These are phyloP conservation scores for Ennomos quercinarius DNA, from an alignment of 2,888 invertebrate genomes.

Conservation along the genomic window DNA sequence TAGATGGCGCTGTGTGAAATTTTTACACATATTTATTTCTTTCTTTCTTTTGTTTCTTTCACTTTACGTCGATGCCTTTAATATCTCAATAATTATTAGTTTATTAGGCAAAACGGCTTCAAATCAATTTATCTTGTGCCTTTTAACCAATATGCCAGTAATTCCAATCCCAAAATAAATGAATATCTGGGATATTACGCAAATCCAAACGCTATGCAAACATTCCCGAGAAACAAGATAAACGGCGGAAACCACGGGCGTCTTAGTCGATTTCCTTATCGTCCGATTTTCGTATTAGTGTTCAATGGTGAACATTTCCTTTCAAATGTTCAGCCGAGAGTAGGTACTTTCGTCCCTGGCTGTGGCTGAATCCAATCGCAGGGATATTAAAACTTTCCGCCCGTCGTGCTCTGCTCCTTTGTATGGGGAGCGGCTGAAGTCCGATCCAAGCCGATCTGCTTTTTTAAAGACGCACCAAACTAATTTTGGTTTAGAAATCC, in stretches of 20 bases:
- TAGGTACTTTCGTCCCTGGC: conserved; percentile 60
- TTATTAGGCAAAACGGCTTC: no score
- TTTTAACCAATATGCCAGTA: no score
- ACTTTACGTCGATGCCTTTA: no score
- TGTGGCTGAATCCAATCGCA: conserved; percentile 80
- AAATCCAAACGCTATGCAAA: conserved; percentile 24
- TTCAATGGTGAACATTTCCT: conserved; percentile 54
- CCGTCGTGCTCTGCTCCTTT: conserved; percentile 68
- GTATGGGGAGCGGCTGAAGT: conserved; percentile 59
- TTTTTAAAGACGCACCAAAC: conserved; percentile 59
- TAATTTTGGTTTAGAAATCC: conserved; percentile 56
- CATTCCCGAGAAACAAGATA: conserved; percentile 39
- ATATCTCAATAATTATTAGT: no score
- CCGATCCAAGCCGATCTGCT: conserved; percentile 54
- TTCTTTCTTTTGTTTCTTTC: conserved; percentile 13
- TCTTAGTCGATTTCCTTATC: conserved; percentile 69
- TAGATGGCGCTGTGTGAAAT: no score
- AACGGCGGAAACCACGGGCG: conserved; percentile 47
- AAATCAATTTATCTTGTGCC: no score
- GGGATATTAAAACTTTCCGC: conserved; percentile 84
- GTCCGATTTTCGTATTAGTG: conserved; percentile 70
- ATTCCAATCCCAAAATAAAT: no score
- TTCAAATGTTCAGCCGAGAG: conserved; percentile 33
- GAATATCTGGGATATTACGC: not conserved
- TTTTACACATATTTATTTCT: no score